Base-by-base conservation (phyloP, 2,797 vertebrate species). In the Numenius phaeopus region DNA sequence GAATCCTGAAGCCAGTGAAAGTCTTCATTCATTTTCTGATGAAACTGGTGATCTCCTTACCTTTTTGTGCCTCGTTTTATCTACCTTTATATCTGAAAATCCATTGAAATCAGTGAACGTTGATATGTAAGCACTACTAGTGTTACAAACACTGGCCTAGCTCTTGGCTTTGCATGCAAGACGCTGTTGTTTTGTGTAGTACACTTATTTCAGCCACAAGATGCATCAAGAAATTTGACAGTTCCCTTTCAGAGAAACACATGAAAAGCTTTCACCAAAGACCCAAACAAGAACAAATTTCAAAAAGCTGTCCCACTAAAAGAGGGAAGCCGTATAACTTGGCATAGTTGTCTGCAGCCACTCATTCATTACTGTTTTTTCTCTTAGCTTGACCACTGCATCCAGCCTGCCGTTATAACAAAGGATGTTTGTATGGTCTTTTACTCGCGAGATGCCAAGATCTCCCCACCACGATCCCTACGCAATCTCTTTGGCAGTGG, bases 351-450 rank as follows among this genome's bases (percentile, higher is more conserved):
- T 23, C 69, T 88, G 62, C 69, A 85, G 65, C 61, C 61, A 20
- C 49, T 81, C 42, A 91, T 26, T 72, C 34, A 2, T 27, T 39
- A 5, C 76, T 92, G 55, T 2, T 59, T 50, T 87, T 90, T 40
- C 75, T 84, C 95, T 17, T 97, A 99, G 99, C 99, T 99, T 65
- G 99, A 99, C 96, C 99, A 99, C 78, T 99, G 99, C 98, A 99
- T 99, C 98, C 99, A 99, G 98, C 99, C 99, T 2, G 99, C 99
- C 0, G 99, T 99, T 71, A 99, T 99, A 91, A 99, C 99, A 85
- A 99, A 99, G 98, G 99, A 99, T 37, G 99, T 99, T 55, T 99
- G 99, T 94, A 99, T 99, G 99, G 99, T 99, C 92, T 99, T 99
- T 92, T 99, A 99, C 97, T 99, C 99, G 19, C 98, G 99, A 61